Percentiles rank a stretch among this genome's conserved stretches.
phyloP scores from a whole-genome alignment of 2,888 invertebrate genomes.

The Drosophila kambysellisi region DNA sequence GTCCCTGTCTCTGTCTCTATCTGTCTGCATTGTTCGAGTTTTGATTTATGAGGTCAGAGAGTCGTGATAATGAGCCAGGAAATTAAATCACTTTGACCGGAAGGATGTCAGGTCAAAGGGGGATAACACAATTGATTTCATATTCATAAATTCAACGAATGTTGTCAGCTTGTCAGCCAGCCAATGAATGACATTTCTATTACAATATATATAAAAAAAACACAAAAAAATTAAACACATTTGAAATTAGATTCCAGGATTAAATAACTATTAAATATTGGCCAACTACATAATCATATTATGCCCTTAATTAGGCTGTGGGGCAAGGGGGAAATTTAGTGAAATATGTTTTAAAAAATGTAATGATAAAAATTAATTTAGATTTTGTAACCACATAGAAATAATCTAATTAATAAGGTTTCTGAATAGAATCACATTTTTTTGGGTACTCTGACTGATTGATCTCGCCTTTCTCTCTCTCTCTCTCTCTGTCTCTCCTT shows the following conservation, averaged over 20 bases:
- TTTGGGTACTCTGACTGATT: background rate
- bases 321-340: background rate
- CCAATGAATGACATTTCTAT: slow-evolving; percentile 46
- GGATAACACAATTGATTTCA: slow-evolving; percentile 81
- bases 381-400: background rate
- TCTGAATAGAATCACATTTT: background rate
- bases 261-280: background rate
- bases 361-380: background rate
- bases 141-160: slow-evolving; percentile 80
- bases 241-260: background rate
- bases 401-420: too few species aligned
- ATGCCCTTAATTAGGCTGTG: background rate
- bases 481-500: background rate
- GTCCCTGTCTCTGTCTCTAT: slow-evolving; percentile 27
- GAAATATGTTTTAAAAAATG: background rate
- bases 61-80: slow-evolving; percentile 82
- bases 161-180: slow-evolving; percentile 65
- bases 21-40: slow-evolving; percentile 68
- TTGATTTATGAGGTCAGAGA: slow-evolving; percentile 81
- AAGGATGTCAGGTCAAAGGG: slow-evolving; percentile 81
- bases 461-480: background rate
- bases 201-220: slow-evolving; percentile 15
- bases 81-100: slow-evolving; percentile 83
- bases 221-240: background rate
- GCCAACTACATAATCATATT: background rate